A percentile compares a stretch with the other conserved stretches of the same genome.
phyloP scores from a whole-genome alignment of 2,113 vertebrate genomes.

The Alexandromys fortis region DNA sequence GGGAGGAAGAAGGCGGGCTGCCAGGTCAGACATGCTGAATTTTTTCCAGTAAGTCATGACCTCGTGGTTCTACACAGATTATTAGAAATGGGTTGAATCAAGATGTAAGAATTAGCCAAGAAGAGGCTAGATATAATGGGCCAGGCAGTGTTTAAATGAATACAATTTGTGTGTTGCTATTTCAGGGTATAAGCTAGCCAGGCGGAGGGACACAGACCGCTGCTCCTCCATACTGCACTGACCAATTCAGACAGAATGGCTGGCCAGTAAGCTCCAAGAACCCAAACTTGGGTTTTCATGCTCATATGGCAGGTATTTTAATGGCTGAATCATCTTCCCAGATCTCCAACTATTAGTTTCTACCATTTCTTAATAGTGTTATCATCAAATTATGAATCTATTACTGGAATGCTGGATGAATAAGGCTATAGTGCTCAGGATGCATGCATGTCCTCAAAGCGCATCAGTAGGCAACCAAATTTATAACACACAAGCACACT shows the following conservation, averaged over 20 bases:
- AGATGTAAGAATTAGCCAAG: too few relatives aligned
- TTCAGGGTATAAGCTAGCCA: too few relatives aligned
- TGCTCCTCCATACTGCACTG: too few relatives aligned
- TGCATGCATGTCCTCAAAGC: neutral
- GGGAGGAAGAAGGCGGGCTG: too few relatives aligned
- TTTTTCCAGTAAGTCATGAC: too few relatives aligned
- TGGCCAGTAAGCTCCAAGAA: neutral
- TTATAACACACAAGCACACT: neutral
- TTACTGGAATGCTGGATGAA: neutral
- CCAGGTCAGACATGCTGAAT: too few relatives aligned
- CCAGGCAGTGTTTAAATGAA: too few relatives aligned
- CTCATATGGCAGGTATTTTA: neutral
- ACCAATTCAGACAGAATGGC: neutral
- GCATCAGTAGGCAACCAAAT: neutral
- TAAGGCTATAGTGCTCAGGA: neutral
- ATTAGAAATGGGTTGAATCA: too few relatives aligned
- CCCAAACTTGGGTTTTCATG: neutral
- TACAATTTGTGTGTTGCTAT: too few relatives aligned
- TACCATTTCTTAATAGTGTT: neutral
- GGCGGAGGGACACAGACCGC: too few relatives aligned
- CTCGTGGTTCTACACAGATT: too few relatives aligned
- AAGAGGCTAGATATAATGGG: too few relatives aligned
- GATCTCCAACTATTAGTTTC: neutral
- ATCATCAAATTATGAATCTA: neutral
- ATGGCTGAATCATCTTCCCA: neutral